A percentile compares a stretch with the other conserved stretches of the same genome.
Evolutionary conservation across 2,797 vertebrate species (phyloP).

Genomic region (Uromys caudimaculatus): DNA sequence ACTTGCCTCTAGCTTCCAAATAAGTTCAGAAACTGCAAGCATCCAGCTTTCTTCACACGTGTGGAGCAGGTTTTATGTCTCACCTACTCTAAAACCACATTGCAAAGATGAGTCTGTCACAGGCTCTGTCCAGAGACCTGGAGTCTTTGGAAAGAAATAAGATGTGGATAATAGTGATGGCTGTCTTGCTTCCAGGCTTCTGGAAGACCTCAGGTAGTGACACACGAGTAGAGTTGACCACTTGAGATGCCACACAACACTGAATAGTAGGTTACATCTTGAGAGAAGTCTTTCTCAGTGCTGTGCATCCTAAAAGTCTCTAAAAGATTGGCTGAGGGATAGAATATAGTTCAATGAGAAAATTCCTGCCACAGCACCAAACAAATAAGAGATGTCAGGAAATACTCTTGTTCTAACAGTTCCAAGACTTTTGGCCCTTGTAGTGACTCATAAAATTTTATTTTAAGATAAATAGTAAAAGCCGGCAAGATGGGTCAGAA

Average conservation of each 20-base stretch:
- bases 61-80: neutral
- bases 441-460: neutral
- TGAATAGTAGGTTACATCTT: neutral
- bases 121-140: neutral
- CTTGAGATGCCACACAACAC: neutral
- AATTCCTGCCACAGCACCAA: neutral
- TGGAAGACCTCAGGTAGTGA: neutral
- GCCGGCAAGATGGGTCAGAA: too few relatives aligned
- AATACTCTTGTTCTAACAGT: neutral
- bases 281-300: neutral
- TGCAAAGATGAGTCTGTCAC: too few relatives aligned
- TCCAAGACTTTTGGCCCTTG: neutral
- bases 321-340: neutral
- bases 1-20: neutral
- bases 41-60: neutral
- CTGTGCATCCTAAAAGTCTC: neutral
- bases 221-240: neutral
- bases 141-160: neutral
- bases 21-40: neutral
- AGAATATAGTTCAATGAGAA: neutral
- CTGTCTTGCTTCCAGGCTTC: neutral
- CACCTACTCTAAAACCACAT: neutral
- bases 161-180: neutral
- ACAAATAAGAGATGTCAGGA: neutral
- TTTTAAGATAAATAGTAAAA: neutral